Percentiles rank a stretch among this genome's conserved stretches.
Evolutionary conservation across 92 coral and sea anemone genomes (phyloP).

Genomic region (Epizoanthus fatuus): DNA sequence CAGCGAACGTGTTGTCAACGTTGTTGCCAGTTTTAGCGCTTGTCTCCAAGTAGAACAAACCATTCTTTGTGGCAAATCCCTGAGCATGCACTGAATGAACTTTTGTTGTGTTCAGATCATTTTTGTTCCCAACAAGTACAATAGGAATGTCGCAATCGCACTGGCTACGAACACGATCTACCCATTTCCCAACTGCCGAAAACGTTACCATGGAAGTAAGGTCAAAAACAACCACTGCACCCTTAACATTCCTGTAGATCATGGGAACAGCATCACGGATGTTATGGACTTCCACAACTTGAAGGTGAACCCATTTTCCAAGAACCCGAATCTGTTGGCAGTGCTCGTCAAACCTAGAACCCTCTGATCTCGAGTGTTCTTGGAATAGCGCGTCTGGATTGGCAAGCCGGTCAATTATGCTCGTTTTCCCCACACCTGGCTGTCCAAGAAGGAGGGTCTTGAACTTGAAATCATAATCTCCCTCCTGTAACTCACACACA

Average conservation of each 20-base stretch:
- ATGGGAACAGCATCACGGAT: constrained; percentile 50
- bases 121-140: constrained; percentile 62
- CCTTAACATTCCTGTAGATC: constrained; percentile 70
- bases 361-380: constrained; percentile 1
- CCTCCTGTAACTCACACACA: constrained; percentile 14
- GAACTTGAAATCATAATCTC: constrained; percentile 69
- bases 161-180: constrained; percentile 56
- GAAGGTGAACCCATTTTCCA: constrained; percentile 77
- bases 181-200: constrained; percentile 55
- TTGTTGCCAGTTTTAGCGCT: constrained; percentile 76
- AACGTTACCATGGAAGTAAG: constrained; percentile 51
- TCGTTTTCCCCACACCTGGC: constrained; percentile 78
- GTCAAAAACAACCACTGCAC: constrained; percentile 77
- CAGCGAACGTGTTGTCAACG: constrained; percentile 76
- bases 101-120: constrained; percentile 24
- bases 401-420: constrained; percentile 70
- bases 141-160: constrained; percentile 49
- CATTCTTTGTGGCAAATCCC: constrained; percentile 7
- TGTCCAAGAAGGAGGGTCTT: constrained; percentile 74
- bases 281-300: constrained; percentile 61
- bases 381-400: constrained; percentile 28
- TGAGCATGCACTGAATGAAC: background rate
- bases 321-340: constrained; percentile 65
- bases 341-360: constrained; percentile 51
- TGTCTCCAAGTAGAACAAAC: constrained; percentile 75